A percentile compares a stretch with the other conserved stretches of the same genome.
Evolutionary conservation across 2,113 vertebrate species (phyloP).

Genomic region (Carettochelys insculpta): DNA sequence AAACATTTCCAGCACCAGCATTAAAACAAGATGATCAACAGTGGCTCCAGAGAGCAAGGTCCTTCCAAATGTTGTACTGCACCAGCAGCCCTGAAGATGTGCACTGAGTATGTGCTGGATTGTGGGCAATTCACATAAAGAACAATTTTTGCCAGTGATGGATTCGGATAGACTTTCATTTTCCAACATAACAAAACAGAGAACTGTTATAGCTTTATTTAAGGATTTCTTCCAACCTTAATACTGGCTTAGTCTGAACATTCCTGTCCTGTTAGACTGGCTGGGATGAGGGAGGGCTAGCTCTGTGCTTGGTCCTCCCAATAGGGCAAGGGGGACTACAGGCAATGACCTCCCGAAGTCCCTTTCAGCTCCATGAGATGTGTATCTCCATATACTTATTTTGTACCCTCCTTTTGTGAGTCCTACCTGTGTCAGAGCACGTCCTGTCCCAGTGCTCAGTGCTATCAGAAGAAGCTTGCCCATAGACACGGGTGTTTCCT

Average conservation of each 20-base stretch:
- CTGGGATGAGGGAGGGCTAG: too few relatives aligned
- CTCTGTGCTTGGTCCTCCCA: too few relatives aligned
- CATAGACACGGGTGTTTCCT: background rate
- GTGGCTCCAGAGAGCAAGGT: background rate
- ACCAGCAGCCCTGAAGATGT: background rate
- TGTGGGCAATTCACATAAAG: background rate
- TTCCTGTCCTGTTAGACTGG: background rate
- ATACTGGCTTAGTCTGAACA: background rate
- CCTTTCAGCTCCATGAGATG: too few relatives aligned
- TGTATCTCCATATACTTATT: too few relatives aligned
- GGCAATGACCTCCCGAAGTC: too few relatives aligned
- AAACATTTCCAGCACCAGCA: background rate
- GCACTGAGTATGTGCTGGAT: background rate
- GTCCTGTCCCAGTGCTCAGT: background rate
- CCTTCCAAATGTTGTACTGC: background rate
- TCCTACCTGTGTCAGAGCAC: background rate
- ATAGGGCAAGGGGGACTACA: too few relatives aligned
- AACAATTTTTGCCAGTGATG: background rate
- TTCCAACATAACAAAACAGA: background rate
- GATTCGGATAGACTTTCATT: background rate
- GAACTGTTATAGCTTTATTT: background rate
- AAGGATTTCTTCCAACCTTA: background rate
- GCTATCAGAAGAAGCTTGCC: background rate
- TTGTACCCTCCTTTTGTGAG: background rate
- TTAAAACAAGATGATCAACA: background rate